Base-by-base conservation (phyloP, 1,140 invertebrate species). In the Drosophila insularis region DNA sequence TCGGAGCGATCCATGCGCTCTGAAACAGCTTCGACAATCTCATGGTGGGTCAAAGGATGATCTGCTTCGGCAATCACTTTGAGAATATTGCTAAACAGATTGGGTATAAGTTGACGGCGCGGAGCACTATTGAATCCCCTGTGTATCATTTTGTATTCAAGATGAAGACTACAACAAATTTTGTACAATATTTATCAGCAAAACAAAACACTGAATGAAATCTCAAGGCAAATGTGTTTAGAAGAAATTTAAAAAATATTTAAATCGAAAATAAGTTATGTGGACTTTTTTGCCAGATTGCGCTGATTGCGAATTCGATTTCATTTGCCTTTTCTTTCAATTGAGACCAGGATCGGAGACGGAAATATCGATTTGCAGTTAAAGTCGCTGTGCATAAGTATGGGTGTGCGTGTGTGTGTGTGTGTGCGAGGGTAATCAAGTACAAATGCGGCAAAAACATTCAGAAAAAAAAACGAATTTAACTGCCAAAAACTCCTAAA, bases 311-410 rank as follows among this genome's bases (percentile, higher is more conserved):
- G 40, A 14, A 17, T 43, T 43, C n/a, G 14, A 17, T 43, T 43
- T 43, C 40, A 17, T 43, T 11, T 43, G 7, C 14, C 2, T 17
- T 50, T 21, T 2, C 17, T 50, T 50, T 50, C 43, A 46, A 27
- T 31, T 7, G n/a, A 59, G 32, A 74, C 62, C 74, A 46, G 4
- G 6, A 37, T 17, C 53, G 53, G 66, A 31, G 58, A 23, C 43
- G 21, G 17, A 27, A 80, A 54, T 85, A 85, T 85, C 81, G 81
- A 85, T 85, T 86, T 72, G 27, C 71, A 62, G 74, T 85, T 80
- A 78, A 85, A 74, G 81, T 78, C 59, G 55, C 10, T 37, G 8
- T 37, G 11, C 11, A 3, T 37, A 13, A 13, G 35, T 74, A 37
- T 60, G 27, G 27, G 68, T 32, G 27, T 6, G 27, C 74, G 56